phyloP scores from a whole-genome alignment of 2,888 invertebrate genomes.

The Panzeria rudis region DNA sequence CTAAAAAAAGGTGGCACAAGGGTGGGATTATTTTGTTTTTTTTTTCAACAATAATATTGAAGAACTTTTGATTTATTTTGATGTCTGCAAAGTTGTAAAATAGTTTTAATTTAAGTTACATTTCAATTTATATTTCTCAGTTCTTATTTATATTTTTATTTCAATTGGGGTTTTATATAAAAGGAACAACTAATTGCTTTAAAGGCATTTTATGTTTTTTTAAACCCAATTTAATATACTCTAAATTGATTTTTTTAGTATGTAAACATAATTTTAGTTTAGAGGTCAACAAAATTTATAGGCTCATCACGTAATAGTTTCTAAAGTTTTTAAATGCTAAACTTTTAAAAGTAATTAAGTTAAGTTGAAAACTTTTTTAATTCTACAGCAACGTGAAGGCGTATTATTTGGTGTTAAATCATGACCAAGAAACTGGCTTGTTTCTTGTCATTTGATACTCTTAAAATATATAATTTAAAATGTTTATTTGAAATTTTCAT shows the following conservation, averaged over 20 bases:
- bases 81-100: constrained; percentile 71
- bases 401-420: constrained; percentile 15
- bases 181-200: background rate
- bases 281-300: background rate
- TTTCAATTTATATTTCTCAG: constrained; percentile 74
- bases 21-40: constrained; percentile 18
- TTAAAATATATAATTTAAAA: background rate
- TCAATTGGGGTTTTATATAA: constrained; percentile 71
- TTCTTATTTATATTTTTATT: constrained; percentile 57
- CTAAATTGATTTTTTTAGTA: background rate
- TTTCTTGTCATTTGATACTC: background rate
- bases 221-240: background rate
- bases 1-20: background rate
- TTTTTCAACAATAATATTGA: constrained; percentile 60
- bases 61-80: constrained; percentile 72
- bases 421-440: background rate
- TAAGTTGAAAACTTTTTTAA: background rate
- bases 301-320: constrained; percentile 7
- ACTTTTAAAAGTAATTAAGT: constrained; percentile 9
- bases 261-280: background rate
- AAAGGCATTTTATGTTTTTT: background rate
- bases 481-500: background rate
- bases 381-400: background rate
- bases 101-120: constrained; percentile 74
- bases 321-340: constrained; percentile 27